Evolutionary conservation across 2,888 invertebrate species (phyloP), one percentile per base, ranked within the genome.

Genomic region (Argyresthia goedartella): DNA sequence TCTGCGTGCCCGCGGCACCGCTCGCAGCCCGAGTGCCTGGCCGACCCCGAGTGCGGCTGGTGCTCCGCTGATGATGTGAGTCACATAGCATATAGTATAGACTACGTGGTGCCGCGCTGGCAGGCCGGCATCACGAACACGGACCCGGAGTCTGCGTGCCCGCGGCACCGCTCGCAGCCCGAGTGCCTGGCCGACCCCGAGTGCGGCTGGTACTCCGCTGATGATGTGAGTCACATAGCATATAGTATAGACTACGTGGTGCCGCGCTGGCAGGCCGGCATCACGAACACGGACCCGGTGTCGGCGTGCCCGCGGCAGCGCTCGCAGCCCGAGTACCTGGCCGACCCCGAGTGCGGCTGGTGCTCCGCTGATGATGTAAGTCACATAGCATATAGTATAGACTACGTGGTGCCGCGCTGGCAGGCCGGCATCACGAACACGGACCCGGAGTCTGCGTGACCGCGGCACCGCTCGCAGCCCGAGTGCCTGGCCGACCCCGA

Each of bases 41-140:
- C 95, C 0, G 96, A 97, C 79, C 96, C 96, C 0, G 96, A 96
- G 74, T 98, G 97, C 70, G 96, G 96, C 11, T 97, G 96, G 96
- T 97, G 97, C 72, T 94, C 95, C 0, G 92, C 93, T 25, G 93
- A 93, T 59, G 92, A 91, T 58, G 89, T 90, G 67, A 61, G 63
- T 59, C 43, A 9, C 16, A n/a, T n/a, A n/a, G n/a, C n/a, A n/a
- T n/a, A n/a, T n/a, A n/a, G n/a, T n/a, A n/a, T n/a, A n/a, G n/a
- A n/a, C n/a, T n/a, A n/a, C n/a, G n/a, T n/a, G n/a, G n/a, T n/a
- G n/a, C n/a, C n/a, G 0, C 92, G 93, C 52, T 94, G 93, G 88
- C 89, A 95, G 58, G 92, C 94, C 0, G 90, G 92, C 0, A 89
- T 91, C 51, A 88, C 89, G 50, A 89, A 89, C 6, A 89, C 90